Evolutionary conservation across 2,797 vertebrate species (phyloP).

Genomic region (Chiroxiphia lanceolata): DNA sequence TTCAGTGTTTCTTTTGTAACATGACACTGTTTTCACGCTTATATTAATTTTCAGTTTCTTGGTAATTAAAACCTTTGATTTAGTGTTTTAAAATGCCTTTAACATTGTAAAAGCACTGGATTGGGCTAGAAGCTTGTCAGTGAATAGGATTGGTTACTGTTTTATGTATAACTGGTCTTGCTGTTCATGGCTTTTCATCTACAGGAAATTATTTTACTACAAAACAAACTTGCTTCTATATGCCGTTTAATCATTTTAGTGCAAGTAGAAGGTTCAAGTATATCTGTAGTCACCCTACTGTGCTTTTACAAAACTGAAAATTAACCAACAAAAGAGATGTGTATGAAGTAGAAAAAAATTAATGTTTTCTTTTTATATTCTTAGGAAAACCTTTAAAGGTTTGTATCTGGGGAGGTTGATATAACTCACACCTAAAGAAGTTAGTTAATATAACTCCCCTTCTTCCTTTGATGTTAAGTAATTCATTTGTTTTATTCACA

Average conservation of each 20-base stretch:
- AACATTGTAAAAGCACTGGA: neutral
- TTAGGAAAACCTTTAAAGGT: neutral
- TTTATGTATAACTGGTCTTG: neutral
- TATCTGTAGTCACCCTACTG: neutral
- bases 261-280: neutral
- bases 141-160: neutral
- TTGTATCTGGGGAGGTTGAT: neutral
- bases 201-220: neutral
- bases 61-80: neutral
- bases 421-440: neutral
- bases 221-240: neutral
- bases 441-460: neutral
- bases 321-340: neutral
- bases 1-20: neutral
- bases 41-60: neutral
- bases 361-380: neutral
- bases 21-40: neutral
- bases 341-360: neutral
- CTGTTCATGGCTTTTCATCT: neutral
- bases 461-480: neutral
- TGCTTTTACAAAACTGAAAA: neutral
- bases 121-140: neutral
- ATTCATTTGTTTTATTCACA: slow-evolving; percentile 42
- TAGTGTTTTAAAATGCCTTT: neutral
- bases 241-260: neutral